These are phyloP conservation scores for Ancistrus triradiatus DNA, from an alignment of 2,113 vertebrate genomes.

Conservation along the genomic window DNA sequence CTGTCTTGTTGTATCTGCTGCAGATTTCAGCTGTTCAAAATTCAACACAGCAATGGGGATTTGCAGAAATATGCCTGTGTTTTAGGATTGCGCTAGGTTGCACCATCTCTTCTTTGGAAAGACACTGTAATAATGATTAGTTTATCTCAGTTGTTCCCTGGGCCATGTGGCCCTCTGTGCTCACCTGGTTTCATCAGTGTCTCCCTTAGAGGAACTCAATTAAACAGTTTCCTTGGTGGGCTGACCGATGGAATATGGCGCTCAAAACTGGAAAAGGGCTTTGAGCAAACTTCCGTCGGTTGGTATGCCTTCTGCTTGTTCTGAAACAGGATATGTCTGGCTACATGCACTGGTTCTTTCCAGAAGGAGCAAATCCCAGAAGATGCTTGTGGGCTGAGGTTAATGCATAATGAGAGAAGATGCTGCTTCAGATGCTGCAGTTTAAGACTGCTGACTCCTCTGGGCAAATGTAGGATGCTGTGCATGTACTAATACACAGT, in stretches of 20 bases:
- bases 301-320: conserved; percentile 33
- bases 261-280: conserved; percentile 6
- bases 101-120: conserved; percentile 9
- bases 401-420: conserved; percentile 25
- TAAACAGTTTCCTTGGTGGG: conserved; percentile 20
- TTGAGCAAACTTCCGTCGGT: conserved; percentile 17
- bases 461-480: too few species aligned
- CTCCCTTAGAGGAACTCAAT: not conserved
- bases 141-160: conserved; percentile 15
- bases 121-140: not conserved
- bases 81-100: conserved; percentile 17
- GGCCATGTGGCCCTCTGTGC: not conserved
- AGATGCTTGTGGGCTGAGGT: conserved; percentile 21
- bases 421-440: conserved; percentile 2
- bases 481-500: too few species aligned
- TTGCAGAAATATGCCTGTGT: conserved; percentile 7
- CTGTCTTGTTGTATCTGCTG: not conserved
- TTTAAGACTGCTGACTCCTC: not conserved
- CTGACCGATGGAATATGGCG: conserved; percentile 30
- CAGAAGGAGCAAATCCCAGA: conserved; percentile 4
- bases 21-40: not conserved
- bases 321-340: conserved; percentile 13
- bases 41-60: not conserved
- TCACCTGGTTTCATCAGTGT: conserved; percentile 25
- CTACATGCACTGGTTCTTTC: conserved; percentile 2